A percentile compares a stretch with the other conserved stretches of the same genome.
Evolutionary conservation across 2,888 invertebrate genomes (phyloP).

Genomic region (Platypus cylindrus): DNA sequence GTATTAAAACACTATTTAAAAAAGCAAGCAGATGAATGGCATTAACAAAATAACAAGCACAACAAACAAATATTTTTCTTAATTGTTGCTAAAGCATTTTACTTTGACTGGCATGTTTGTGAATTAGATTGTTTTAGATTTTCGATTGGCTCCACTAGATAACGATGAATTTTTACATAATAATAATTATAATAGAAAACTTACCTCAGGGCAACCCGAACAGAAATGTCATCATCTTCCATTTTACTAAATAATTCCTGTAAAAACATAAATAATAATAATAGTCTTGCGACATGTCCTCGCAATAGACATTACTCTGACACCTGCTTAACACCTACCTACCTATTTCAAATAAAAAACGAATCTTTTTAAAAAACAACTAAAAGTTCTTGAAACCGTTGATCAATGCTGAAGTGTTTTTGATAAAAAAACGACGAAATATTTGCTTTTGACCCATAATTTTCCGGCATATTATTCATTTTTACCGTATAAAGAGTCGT

Average conservation of each 20-base stretch:
- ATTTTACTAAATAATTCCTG: slow-evolving; percentile 29
- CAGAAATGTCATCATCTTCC: slow-evolving; percentile 53
- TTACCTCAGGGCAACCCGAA: slow-evolving; percentile 58
- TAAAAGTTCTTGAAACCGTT: slow-evolving; percentile 3
- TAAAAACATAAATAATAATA: too few species aligned
- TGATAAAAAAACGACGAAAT: slow-evolving; percentile 9
- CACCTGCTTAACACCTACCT: slow-evolving; percentile 26
- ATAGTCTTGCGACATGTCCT: slow-evolving; percentile 17
- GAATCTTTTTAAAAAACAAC: slow-evolving; percentile 15
- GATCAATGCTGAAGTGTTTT: slow-evolving; percentile 10
- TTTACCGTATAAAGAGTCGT: too few species aligned
- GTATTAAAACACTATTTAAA: too few species aligned
- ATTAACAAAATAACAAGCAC: too few species aligned
- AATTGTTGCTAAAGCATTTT: too few species aligned
- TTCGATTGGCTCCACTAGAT: too few species aligned
- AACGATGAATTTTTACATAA: too few species aligned
- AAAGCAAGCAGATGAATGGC: too few species aligned
- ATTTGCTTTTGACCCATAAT: slow-evolving; percentile 4
- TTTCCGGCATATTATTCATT: slow-evolving; percentile 10
- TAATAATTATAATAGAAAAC: slow-evolving; percentile 14
- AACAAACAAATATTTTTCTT: too few species aligned
- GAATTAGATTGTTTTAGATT: too few species aligned
- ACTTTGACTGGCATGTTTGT: too few species aligned
- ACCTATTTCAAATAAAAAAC: slow-evolving; percentile 21
- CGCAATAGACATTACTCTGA: slow-evolving; percentile 20